Conservation (phyloP, 2,888 invertebrate species). For the Polymixis flavicincta region DNA sequence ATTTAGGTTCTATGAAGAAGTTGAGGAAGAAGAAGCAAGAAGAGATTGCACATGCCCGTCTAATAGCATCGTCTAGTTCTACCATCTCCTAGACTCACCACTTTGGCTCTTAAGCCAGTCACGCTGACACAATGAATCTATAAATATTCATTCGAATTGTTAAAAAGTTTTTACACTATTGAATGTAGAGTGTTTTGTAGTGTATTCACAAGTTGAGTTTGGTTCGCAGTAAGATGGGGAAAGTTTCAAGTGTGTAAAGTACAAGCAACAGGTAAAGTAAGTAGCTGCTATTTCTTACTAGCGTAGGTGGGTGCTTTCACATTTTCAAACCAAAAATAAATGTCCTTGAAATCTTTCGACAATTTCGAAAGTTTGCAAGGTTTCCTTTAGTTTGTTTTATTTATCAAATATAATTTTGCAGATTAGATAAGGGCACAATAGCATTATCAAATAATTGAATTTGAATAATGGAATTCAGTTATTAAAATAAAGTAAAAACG, state of each 20-base stretch:
- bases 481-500: no score
- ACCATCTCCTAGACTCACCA: conserved; percentile 89
- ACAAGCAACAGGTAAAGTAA: conserved; percentile 70
- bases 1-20: conserved; percentile 70
- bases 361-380: no score
- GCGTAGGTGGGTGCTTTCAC: conserved; percentile 50
- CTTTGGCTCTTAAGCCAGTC: conserved; percentile 90
- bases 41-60: conserved; percentile 82
- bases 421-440: background rate
- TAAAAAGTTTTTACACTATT: conserved; percentile 64
- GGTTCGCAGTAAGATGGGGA: conserved; percentile 57
- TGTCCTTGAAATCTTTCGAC: no score
- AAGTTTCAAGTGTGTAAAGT: conserved; percentile 63
- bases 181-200: conserved; percentile 59
- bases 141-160: conserved; percentile 80
- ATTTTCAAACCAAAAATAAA: conserved; percentile 17
- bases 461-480: background rate
- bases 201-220: conserved; percentile 57
- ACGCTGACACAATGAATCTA: conserved; percentile 90
- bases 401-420: background rate
- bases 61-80: conserved; percentile 87
- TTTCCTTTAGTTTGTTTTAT: background rate
- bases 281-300: conserved; percentile 50
- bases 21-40: conserved; percentile 73
- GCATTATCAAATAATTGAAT: background rate